Evolutionary conservation across 2,888 invertebrate species (phyloP).

Genomic region (Hesperia comma): DNA sequence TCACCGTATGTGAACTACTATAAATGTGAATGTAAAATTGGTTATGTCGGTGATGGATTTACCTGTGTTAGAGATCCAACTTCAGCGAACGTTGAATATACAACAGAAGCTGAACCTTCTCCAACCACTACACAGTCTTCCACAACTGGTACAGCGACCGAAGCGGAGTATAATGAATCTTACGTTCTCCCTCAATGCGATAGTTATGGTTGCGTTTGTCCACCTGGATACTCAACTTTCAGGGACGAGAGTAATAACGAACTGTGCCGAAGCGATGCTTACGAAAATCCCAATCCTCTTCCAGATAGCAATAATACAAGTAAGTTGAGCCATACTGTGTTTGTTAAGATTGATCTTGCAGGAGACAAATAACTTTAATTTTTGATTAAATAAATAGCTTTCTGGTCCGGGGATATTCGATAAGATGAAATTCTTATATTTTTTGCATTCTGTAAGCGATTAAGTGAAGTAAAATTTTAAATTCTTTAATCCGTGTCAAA

Average conservation of each 20-base stretch:
- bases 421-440: too few species aligned
- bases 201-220: slow-evolving; percentile 61
- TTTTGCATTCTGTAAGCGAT: too few species aligned
- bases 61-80: slow-evolving; percentile 50
- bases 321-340: slow-evolving; percentile 48
- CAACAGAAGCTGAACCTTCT: slow-evolving; percentile 45
- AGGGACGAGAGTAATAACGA: slow-evolving; percentile 64
- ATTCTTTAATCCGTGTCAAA: too few species aligned
- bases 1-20: slow-evolving; percentile 54
- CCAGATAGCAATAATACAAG: slow-evolving; percentile 50
- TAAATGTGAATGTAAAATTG: slow-evolving; percentile 86
- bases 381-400: too few species aligned
- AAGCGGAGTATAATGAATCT: slow-evolving; percentile 68
- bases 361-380: too few species aligned
- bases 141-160: slow-evolving; percentile 45
- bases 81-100: slow-evolving; percentile 26
- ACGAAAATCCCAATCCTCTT: slow-evolving; percentile 41
- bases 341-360: not conserved
- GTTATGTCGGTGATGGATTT: slow-evolving; percentile 89
- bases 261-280: slow-evolving; percentile 58
- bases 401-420: too few species aligned
- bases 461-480: too few species aligned
- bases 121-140: slow-evolving; percentile 31
- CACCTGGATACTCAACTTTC: slow-evolving; percentile 63
- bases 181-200: slow-evolving; percentile 67